These are phyloP conservation scores for Speoplatyrhinus poulsoni DNA, from an alignment of 2,113 vertebrate genomes.

Conservation along the genomic window DNA sequence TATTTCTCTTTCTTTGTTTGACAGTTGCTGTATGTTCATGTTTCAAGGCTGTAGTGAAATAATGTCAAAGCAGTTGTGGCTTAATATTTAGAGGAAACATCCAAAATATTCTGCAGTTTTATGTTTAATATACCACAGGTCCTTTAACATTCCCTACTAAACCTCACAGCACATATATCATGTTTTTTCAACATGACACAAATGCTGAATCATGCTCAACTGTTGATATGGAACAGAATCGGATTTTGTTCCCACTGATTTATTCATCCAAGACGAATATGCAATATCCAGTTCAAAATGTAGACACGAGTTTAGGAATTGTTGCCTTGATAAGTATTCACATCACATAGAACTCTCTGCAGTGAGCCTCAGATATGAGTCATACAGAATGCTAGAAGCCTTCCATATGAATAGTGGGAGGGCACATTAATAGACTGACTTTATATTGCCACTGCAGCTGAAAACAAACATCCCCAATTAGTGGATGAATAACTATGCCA, in stretches of 20 bases:
- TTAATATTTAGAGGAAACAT: too few species aligned
- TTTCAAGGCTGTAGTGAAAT: not conserved
- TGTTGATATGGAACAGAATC: conserved; percentile 27
- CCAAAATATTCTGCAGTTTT: too few species aligned
- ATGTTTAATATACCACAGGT: too few species aligned
- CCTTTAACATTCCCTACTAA: not conserved
- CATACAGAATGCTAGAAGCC: conserved; percentile 63
- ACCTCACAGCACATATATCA: not conserved
- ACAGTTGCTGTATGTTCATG: not conserved
- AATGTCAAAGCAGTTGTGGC: not conserved
- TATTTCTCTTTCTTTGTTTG: not conserved
- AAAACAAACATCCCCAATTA: conserved; percentile 64
- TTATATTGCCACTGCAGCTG: conserved; percentile 60
- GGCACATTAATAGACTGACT: conserved; percentile 72
- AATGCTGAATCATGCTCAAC: not conserved
- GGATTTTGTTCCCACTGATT: conserved; percentile 20
- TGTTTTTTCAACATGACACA: conserved; percentile 1
- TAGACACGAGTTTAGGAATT: conserved; percentile 62
- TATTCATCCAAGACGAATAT: conserved; percentile 39
- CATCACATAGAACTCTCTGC: conserved; percentile 74
- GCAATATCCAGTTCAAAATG: conserved; percentile 44
- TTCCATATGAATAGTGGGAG: conserved; percentile 62
- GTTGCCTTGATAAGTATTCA: conserved; percentile 75
- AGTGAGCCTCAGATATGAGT: conserved; percentile 77
- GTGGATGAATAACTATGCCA: conserved; percentile 35